Base-by-base conservation (phyloP, 2,888 invertebrate species). In the Pristionchus exspectatus region DNA sequence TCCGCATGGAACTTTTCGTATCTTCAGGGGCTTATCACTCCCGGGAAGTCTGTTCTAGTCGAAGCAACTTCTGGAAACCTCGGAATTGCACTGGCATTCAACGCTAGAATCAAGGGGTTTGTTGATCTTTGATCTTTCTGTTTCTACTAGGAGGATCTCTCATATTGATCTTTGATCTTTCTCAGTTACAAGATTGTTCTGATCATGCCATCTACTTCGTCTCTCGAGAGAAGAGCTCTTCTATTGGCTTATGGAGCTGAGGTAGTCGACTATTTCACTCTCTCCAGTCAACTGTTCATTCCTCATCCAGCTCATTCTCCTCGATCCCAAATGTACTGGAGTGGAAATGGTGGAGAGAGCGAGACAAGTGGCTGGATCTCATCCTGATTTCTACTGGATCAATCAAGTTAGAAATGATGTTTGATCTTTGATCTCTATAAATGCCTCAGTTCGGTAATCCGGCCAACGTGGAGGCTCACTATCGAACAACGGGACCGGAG, bases 31-130 rank as follows among this genome's bases (percentile, higher is more conserved):
- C 66, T 91, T 38, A 93, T 94, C 90, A 91, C 91, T 38, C 93
- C 93, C 14, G 94, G 93, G 54, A 92, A 93, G 77, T 92, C 92
- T 2, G 92, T 93, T 21, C 90, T 94, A 56, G 92, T 94, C 89
- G 94, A 94, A 88, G 92, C 93, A 24, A 94, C 94, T 2, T 92
- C 93, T 63, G 94, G 94, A 30, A 95, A 95, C 89, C 94, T 93
- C 91, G 95, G 95, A 63, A 94, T 95, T 63, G 95, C 93, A 12
- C 90, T 95, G 54, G 95, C 95, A 24, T 88, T 88, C 87, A 38
- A 74, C 16, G 87, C 87, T 27, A 72, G 33, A 14, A 27, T 88
- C 54, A 88, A 88, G 56, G 87, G 87, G 87, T 88, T 24, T 33
- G 59, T 24, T 59, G 59, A 63, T 85, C 84, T 85, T 85, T 54